Evolutionary conservation across 2,888 invertebrate species (phyloP).

Genomic region (Smittia sp.): DNA sequence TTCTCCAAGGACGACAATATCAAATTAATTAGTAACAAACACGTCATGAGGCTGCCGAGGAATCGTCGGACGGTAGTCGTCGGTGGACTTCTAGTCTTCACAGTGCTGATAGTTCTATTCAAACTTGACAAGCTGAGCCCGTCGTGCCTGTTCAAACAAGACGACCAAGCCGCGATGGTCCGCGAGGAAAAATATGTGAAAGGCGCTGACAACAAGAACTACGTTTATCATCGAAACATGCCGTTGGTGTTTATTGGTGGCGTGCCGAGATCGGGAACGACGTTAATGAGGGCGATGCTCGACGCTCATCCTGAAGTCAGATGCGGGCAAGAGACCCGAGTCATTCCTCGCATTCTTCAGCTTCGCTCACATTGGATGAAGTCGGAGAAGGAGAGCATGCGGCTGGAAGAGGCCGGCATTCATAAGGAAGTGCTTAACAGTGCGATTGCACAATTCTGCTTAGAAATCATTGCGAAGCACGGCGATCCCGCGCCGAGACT

Average conservation of each 20-base stretch:
- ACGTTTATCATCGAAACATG: conserved; percentile 80
- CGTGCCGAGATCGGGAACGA: conserved; percentile 95
- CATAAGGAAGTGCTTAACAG: conserved; percentile 89
- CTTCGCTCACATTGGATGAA: conserved; percentile 94
- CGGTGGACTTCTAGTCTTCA: conserved; percentile 18
- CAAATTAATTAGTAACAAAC: conserved; percentile 31
- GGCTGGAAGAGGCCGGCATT: conserved; percentile 91
- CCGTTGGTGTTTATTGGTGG: conserved; percentile 97
- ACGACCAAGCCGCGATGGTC: conserved; percentile 50
- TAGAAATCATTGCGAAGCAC: conserved; percentile 94
- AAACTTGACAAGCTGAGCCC: conserved; percentile 49
- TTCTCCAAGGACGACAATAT: conserved; percentile 35
- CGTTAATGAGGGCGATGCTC: conserved; percentile 95
- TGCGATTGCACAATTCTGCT: conserved; percentile 93
- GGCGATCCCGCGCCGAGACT: conserved; percentile 91
- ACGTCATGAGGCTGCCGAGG: conserved; percentile 36
- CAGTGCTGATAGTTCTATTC: conserved; percentile 50
- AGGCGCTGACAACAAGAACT: conserved; percentile 63
- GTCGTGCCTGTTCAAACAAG: conserved; percentile 52
- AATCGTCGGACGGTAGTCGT: conserved; percentile 31
- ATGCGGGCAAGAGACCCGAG: conserved; percentile 95
- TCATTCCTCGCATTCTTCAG: conserved; percentile 93
- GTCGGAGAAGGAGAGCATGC: conserved; percentile 85
- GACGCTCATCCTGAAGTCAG: conserved; percentile 96
- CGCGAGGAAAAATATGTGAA: conserved; percentile 60